Percentiles rank a stretch among this genome's conserved stretches.
These are phyloP conservation scores for Cheilosia scutellata DNA, from an alignment of 2,888 invertebrate species.

Conservation along the genomic window DNA sequence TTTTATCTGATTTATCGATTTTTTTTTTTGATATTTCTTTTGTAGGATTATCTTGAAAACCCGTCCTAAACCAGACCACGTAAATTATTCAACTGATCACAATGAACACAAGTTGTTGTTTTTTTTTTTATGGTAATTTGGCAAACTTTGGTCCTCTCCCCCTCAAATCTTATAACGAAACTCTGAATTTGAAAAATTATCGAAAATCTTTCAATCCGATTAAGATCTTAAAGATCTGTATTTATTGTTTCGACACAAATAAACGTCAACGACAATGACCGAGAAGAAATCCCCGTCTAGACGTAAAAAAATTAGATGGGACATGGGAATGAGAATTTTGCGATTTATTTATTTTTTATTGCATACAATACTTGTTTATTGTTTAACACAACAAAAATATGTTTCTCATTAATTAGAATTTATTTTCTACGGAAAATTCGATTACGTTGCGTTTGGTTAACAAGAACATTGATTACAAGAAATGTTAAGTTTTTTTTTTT, in stretches of 20 bases:
- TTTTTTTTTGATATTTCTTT: conserved; percentile 11
- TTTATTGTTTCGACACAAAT: conserved; percentile 36
- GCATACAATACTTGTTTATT: conserved; percentile 29
- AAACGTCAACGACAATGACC: conserved; percentile 1
- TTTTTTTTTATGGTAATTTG: conserved; percentile 63
- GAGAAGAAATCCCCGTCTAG: conserved; percentile 54
- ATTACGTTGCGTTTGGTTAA: conserved; percentile 39
- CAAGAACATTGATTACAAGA: conserved; percentile 32
- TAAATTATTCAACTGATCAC: conserved; percentile 58
- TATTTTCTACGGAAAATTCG: conserved; percentile 6
- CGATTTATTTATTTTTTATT: conserved; percentile 24
- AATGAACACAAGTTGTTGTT: conserved; percentile 19
- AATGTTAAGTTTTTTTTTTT: conserved; percentile 13
- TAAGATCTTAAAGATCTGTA: conserved; percentile 51
- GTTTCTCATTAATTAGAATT: conserved; percentile 35
- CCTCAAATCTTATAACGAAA: conserved; percentile 14
- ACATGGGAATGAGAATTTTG: conserved; percentile 10
- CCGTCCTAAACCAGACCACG: conserved; percentile 21
- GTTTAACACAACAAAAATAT: conserved; percentile 3
- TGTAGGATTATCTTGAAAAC: conserved; percentile 35
- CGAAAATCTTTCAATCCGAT: conserved; percentile 61
- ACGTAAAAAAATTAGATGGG: conserved; percentile 29
- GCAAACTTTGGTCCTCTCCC: conserved; percentile 21
- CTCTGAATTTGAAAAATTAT: conserved; percentile 38
- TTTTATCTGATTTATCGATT: conserved; percentile 54